These are phyloP conservation scores for Sycobia sp. DNA, from an alignment of 1,140 invertebrate species.

Conservation along the genomic window DNA sequence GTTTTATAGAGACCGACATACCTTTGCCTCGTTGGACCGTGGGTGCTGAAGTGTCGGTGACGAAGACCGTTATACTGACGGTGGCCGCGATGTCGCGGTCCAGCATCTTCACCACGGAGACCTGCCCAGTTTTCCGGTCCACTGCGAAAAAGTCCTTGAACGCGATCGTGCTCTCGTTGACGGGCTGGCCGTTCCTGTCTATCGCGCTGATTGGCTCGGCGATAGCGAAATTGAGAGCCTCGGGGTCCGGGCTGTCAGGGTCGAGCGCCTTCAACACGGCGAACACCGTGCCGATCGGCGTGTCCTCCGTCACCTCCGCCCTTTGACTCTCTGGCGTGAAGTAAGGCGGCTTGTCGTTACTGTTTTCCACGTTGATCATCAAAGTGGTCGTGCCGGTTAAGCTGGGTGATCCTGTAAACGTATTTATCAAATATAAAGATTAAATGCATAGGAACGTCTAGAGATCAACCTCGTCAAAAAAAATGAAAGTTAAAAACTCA, in stretches of 20 bases:
- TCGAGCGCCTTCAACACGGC: conserved; percentile 78
- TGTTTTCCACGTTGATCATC: conserved; percentile 79
- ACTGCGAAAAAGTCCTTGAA: conserved; percentile 75
- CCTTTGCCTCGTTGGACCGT: conserved; percentile 79
- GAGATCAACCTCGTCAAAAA: too few species aligned
- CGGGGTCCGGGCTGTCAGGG: conserved; percentile 75
- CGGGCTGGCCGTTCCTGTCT: conserved; percentile 80
- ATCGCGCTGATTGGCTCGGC: conserved; percentile 77
- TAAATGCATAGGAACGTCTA: too few species aligned
- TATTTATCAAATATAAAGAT: background rate
- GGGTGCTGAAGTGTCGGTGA: conserved; percentile 80
- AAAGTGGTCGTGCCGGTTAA: conserved; percentile 81
- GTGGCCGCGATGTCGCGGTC: conserved; percentile 75
- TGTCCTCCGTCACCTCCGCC: conserved; percentile 82
- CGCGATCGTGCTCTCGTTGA: conserved; percentile 56
- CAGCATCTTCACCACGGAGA: conserved; percentile 70
- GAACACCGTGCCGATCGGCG: conserved; percentile 73
- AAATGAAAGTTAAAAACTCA: too few species aligned
- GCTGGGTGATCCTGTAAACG: conserved; percentile 69
- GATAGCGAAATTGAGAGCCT: conserved; percentile 74
- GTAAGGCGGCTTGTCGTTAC: conserved; percentile 87
- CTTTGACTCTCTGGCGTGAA: conserved; percentile 82
- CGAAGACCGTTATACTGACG: conserved; percentile 76
- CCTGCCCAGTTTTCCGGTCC: conserved; percentile 71
- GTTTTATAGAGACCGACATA: too few species aligned